Conservation (phyloP, 2,113 vertebrate species). For the Gallinago media region DNA sequence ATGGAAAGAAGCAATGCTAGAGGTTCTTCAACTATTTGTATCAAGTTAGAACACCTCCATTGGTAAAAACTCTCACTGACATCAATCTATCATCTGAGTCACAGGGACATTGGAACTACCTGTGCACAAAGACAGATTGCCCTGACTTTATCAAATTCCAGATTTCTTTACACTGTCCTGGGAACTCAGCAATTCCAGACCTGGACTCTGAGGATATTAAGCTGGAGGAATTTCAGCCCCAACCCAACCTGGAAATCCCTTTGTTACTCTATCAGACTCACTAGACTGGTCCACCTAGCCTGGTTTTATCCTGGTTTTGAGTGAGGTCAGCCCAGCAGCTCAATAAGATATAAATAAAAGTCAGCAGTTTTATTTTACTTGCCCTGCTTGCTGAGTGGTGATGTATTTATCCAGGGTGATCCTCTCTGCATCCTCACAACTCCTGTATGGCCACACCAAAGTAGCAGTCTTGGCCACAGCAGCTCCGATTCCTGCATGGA, state of each 20-base stretch:
- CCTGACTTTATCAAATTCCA: not conserved
- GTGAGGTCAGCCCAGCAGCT: not conserved
- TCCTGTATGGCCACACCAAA: not conserved
- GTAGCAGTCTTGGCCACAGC: not conserved
- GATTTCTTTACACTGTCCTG: not conserved
- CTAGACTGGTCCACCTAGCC: not conserved
- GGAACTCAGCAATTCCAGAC: not conserved
- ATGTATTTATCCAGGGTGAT: not conserved
- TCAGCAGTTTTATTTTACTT: not conserved
- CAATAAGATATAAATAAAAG: not conserved
- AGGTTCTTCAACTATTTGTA: not conserved
- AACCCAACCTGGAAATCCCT: not conserved
- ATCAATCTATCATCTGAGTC: not conserved
- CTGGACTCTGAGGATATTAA: not conserved
- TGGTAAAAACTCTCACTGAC: not conserved
- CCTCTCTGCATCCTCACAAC: not conserved
- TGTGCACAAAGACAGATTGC: not conserved
- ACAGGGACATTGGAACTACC: not conserved
- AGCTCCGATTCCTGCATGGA: not conserved
- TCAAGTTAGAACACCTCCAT: not conserved
- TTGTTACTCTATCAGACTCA: not conserved
- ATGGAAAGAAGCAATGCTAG: not conserved
- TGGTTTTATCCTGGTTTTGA: not conserved
- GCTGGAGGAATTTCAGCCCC: not conserved
- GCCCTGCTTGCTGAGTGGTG: not conserved